phyloP scores from a whole-genome alignment of 2,888 invertebrate species.

The Gasteruption jaculator region DNA sequence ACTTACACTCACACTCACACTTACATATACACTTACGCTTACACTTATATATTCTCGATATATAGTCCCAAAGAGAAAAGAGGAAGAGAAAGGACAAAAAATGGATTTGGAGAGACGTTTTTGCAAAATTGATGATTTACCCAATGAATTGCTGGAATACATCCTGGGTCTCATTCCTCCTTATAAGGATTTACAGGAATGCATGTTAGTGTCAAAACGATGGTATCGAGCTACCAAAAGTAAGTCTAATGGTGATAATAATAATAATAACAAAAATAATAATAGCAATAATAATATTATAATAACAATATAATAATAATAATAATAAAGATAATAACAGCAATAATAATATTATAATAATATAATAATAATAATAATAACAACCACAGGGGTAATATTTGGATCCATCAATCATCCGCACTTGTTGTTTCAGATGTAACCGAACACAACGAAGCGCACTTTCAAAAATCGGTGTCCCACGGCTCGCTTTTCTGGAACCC shows the following conservation, averaged over 20 bases:
- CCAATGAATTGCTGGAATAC: conserved; percentile 91
- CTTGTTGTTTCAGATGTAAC: conserved; percentile 66
- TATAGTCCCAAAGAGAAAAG: too few relatives aligned
- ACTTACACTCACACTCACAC: too few relatives aligned
- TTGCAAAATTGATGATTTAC: conserved; percentile 67
- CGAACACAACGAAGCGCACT: conserved; percentile 67
- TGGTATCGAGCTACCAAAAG: conserved; percentile 84
- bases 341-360: too few relatives aligned
- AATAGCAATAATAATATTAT: too few relatives aligned
- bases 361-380: too few relatives aligned
- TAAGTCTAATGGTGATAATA: too few relatives aligned
- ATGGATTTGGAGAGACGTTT: too few relatives aligned
- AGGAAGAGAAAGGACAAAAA: too few relatives aligned
- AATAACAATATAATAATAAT: neutral
- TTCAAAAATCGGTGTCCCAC: conserved; percentile 71
- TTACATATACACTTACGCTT: too few relatives aligned
- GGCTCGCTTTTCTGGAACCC: conserved; percentile 75
- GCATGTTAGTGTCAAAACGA: conserved; percentile 79
- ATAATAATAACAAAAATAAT: too few relatives aligned
- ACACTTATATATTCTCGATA: too few relatives aligned
- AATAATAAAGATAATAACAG: neutral
- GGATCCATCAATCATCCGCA: neutral
- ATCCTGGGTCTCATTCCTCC: conserved; percentile 85
- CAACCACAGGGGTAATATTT: neutral
- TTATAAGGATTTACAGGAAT: conserved; percentile 83